Conservation (phyloP, 2,113 vertebrate genomes). For the Rousettus leschenaultii region DNA sequence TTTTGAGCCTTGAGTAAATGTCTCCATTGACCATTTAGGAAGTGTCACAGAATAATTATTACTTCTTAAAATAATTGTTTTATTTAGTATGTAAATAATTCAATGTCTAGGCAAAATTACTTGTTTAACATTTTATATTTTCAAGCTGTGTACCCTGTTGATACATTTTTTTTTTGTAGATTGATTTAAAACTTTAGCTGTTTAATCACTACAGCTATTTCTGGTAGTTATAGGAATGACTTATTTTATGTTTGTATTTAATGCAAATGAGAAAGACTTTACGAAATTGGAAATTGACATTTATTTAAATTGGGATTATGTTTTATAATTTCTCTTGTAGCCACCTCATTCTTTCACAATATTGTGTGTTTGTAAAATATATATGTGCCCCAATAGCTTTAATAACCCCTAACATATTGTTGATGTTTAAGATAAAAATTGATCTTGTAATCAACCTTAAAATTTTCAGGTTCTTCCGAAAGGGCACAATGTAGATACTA, state of each 20-base stretch:
- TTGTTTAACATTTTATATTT: slow-evolving; percentile 25
- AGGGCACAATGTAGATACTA: background rate
- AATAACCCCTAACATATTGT: background rate
- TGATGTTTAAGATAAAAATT: background rate
- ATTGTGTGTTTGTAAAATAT: background rate
- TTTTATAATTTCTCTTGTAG: slow-evolving; percentile 38
- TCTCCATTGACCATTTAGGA: background rate
- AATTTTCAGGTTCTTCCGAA: slow-evolving; percentile 17
- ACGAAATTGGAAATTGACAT: slow-evolving; percentile 19
- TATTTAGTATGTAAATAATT: slow-evolving; percentile 34
- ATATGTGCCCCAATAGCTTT: background rate
- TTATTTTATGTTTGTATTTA: slow-evolving; percentile 28
- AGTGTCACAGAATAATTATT: background rate
- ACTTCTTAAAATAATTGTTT: background rate
- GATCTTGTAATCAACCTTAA: background rate
- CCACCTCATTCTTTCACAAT: background rate
- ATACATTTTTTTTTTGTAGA: background rate
- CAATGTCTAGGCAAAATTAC: slow-evolving; percentile 2
- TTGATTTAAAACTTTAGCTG: background rate
- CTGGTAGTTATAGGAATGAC: background rate
- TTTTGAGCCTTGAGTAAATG: background rate
- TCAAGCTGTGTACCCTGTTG: background rate
- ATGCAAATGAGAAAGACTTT: slow-evolving; percentile 20
- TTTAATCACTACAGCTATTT: background rate
- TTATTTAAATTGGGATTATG: slow-evolving; percentile 42